Percentiles rank a stretch among this genome's conserved stretches.
These are phyloP conservation scores for Sphinx pinastri DNA, from an alignment of 2,888 invertebrate genomes.

Conservation along the genomic window DNA sequence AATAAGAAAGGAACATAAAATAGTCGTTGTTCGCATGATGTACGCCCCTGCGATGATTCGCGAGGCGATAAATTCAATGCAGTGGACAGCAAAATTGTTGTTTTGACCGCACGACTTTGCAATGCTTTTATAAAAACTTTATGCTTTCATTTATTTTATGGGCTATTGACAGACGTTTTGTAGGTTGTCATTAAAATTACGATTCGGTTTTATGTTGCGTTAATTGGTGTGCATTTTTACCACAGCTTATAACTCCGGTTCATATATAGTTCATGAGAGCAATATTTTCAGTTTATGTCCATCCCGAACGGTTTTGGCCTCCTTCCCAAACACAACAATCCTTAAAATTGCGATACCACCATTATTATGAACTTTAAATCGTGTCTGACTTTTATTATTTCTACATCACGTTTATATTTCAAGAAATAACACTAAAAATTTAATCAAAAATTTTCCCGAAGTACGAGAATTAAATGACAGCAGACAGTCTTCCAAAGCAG, in stretches of 20 bases:
- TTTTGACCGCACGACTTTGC: constrained; percentile 74
- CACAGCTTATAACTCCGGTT: not conserved
- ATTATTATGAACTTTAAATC: not conserved
- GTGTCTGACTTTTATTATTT: not conserved
- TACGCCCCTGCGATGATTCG: constrained; percentile 81
- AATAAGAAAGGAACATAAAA: constrained; percentile 74
- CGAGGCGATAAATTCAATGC: constrained; percentile 76
- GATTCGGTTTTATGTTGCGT: constrained; percentile 42
- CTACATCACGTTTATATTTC: not conserved
- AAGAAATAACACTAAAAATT: no score
- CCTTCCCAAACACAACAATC: not conserved
- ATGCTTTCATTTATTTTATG: constrained; percentile 61
- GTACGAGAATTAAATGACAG: no score
- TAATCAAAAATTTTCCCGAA: no score
- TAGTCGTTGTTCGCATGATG: constrained; percentile 75
- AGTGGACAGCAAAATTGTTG: constrained; percentile 82
- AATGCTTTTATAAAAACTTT: constrained; percentile 58
- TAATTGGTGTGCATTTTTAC: constrained; percentile 45
- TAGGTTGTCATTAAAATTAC: constrained; percentile 54
- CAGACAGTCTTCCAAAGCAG: no score
- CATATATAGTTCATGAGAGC: constrained; percentile 15
- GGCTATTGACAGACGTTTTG: constrained; percentile 63
- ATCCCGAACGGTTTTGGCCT: constrained; percentile 5
- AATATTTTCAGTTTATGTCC: constrained; percentile 1
- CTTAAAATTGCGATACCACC: not conserved